Base-by-base conservation (phyloP, 2,888 invertebrate species). In the Chymomyza amoena region DNA sequence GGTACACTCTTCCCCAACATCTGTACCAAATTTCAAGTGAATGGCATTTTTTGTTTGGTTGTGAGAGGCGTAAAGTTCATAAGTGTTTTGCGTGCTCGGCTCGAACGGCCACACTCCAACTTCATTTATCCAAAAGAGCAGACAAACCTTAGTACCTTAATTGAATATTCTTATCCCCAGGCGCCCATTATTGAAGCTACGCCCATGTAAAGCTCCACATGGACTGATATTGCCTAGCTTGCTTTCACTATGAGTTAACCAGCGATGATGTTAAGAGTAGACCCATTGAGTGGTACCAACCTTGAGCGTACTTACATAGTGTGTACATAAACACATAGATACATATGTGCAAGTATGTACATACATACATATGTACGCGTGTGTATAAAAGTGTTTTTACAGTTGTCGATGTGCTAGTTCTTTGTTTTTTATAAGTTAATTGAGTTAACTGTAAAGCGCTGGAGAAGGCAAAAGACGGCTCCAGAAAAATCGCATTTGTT, bases 381-480 rank as follows among this genome's bases (percentile, higher is more conserved):
- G 4, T 25, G 25, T 25, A 25, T 25, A 36, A 9, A 36, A 36
- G 32, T 32, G 56, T 32, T 68, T 57, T 39, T 61, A 61, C 61
- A 63, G 65, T 32, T 68, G 64, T 15, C 60, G 69, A 45, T 70
- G 28, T 59, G 59, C 59, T n/a, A 25, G 18, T 18, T 59, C 28
- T 70, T 64, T 32, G 59, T 20, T 50, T 18, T 45, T 61, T 74
- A 77, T 73, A 78, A 88, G 87, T 89, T 90, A 88, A 88, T 90
- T 88, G 84, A 90, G 89, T 89, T 89, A 90, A 90, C 90, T 90
- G 90, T 89, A 79, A 81, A 87, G 74, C 79, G 78, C 69, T 73
- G 70, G 67, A 50, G 32, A 57, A 76, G 60, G 61, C 62, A 45
- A 20, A 20, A 64, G 52, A 39, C 5, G 74, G 65, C 56, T 28